These are phyloP conservation scores for Drosophila emarginata DNA, from an alignment of 2,888 invertebrate species.

Conservation along the genomic window DNA sequence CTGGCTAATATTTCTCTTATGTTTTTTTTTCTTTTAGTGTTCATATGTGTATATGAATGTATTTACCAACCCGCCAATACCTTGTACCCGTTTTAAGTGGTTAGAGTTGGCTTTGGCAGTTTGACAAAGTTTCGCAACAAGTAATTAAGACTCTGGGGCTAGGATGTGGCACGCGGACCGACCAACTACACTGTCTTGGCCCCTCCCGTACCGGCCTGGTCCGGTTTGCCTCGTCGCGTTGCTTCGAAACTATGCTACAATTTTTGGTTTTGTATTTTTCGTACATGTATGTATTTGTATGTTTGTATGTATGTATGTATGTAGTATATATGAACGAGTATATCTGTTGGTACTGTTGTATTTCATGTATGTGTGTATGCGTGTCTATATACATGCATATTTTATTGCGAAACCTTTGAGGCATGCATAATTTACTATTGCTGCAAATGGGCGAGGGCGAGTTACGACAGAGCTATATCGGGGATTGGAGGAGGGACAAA, in stretches of 20 bases:
- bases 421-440: slow-evolving; percentile 55
- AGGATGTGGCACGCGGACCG: slow-evolving; percentile 1
- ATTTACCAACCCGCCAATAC: neutral
- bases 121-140: slow-evolving; percentile 25
- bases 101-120: slow-evolving; percentile 7
- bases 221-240: neutral
- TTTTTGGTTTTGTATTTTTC: slow-evolving; percentile 5
- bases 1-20: too few relatives aligned
- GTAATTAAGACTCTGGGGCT: slow-evolving; percentile 23
- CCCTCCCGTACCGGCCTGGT: too few relatives aligned
- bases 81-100: slow-evolving; percentile 17
- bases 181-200: neutral
- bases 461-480: neutral
- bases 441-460: slow-evolving; percentile 1
- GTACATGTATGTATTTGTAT: neutral
- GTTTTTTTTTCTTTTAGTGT: neutral
- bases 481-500: neutral
- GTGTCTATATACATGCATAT: slow-evolving; percentile 17
- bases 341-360: neutral
- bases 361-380: slow-evolving; percentile 9
- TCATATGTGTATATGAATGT: neutral
- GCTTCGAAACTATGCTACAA: slow-evolving; percentile 18
- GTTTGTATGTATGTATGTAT: neutral
- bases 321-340: neutral
- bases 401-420: slow-evolving; percentile 45